phyloP scores from a whole-genome alignment of 1,140 invertebrate species.

The Euwallacea fornicatus region DNA sequence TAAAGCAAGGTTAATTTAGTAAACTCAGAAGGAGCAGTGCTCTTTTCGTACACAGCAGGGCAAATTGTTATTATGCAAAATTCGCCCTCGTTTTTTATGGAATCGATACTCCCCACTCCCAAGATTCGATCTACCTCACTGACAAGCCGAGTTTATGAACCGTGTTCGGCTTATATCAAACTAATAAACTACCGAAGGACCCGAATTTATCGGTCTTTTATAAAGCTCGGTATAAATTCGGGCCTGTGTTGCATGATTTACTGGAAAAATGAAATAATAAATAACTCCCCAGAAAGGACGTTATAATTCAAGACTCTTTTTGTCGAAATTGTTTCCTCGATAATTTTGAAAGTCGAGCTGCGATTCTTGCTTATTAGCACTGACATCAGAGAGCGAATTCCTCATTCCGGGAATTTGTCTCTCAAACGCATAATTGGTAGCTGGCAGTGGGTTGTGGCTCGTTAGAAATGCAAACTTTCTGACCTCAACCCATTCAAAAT shows the following conservation, averaged over 20 bases:
- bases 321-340: neutral
- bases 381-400: neutral
- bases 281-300: constrained; percentile 9
- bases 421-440: constrained; percentile 16
- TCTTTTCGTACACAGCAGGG: constrained; percentile 1
- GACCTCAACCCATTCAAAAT: constrained; percentile 12
- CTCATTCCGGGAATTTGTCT: neutral
- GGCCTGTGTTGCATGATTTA: constrained; percentile 26
- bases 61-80: constrained; percentile 34
- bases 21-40: constrained; percentile 13
- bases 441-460: constrained; percentile 6
- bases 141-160: constrained; percentile 29
- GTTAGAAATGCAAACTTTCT: constrained; percentile 20
- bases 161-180: constrained; percentile 33
- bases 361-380: neutral
- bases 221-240: constrained; percentile 17
- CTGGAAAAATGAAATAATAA: constrained; percentile 18
- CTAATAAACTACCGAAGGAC: constrained; percentile 29
- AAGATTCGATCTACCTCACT: constrained; percentile 30
- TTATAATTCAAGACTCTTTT: constrained; percentile 3
- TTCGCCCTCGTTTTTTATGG: constrained; percentile 28
- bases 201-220: constrained; percentile 24
- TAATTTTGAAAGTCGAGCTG: neutral
- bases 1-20: constrained; percentile 22
- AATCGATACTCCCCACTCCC: constrained; percentile 29